Percentiles rank a stretch among this genome's conserved stretches.
Evolutionary conservation across 2,113 vertebrate species (phyloP).

Genomic region (Eolophus roseicapilla): DNA sequence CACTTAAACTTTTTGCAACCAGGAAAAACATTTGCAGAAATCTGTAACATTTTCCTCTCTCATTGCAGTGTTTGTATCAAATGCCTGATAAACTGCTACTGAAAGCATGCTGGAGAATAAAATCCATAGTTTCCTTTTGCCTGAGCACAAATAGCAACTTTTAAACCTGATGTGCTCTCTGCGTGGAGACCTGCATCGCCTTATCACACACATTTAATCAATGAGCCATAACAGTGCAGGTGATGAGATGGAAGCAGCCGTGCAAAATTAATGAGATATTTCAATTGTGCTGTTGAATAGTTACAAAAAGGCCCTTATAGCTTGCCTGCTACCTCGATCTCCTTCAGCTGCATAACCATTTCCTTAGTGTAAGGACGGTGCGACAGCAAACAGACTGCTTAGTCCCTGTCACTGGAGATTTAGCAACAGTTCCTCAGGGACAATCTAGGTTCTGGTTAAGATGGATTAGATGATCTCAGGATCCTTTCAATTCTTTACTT

Average conservation of each 20-base stretch:
- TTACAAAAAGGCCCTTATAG: not conserved
- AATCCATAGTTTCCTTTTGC: not conserved
- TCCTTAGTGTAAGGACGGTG: fast-evolving
- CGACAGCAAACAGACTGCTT: not conserved
- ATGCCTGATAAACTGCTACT: not conserved
- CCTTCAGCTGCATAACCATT: not conserved
- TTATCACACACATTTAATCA: too few species aligned
- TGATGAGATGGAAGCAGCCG: not conserved
- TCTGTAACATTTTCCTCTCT: not conserved
- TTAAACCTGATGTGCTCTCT: not conserved
- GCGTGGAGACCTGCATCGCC: not conserved
- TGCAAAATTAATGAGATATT: not conserved
- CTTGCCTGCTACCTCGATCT: not conserved
- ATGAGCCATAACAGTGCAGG: not conserved
- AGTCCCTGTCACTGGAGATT: not conserved
- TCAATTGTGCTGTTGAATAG: not conserved
- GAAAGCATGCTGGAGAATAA: not conserved
- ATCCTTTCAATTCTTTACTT: not conserved
- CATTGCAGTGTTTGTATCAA: not conserved
- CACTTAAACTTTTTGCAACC: not conserved
- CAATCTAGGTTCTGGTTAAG: not conserved
- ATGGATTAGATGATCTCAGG: not conserved
- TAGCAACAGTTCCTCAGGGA: not conserved
- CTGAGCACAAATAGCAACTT: not conserved
- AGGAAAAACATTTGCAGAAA: not conserved